Evolutionary conservation across 1,140 invertebrate genomes (phyloP).

Genomic region (Megalonaias nervosa): DNA sequence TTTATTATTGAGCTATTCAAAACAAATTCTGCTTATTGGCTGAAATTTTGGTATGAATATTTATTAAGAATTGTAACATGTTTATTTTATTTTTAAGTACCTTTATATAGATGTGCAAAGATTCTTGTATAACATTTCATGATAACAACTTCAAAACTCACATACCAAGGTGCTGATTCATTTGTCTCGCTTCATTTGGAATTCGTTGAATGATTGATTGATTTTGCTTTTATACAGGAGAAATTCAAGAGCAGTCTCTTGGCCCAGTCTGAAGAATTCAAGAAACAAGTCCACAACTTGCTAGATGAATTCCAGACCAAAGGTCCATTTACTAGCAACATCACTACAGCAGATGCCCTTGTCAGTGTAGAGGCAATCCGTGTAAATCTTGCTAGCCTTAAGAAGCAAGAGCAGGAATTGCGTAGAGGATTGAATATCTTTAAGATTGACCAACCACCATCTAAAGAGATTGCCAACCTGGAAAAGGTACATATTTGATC

Average conservation of each 20-base stretch:
- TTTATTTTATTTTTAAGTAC: too few relatives aligned
- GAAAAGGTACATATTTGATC: constrained; percentile 74
- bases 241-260: constrained; percentile 81
- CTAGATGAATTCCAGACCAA: constrained; percentile 78
- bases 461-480: constrained; percentile 79
- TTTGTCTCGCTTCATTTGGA: too few relatives aligned
- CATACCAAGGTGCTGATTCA: too few relatives aligned
- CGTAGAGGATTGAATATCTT: constrained; percentile 82
- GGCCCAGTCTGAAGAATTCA: constrained; percentile 78
- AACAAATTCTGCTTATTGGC: too few relatives aligned
- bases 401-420: constrained; percentile 78
- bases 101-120: too few relatives aligned
- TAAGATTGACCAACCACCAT: constrained; percentile 81
- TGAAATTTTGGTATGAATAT: too few relatives aligned
- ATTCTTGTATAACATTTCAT: too few relatives aligned
- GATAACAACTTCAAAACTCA: too few relatives aligned
- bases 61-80: too few relatives aligned
- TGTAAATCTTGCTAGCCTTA: constrained; percentile 76
- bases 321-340: constrained; percentile 74
- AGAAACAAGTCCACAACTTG: constrained; percentile 76
- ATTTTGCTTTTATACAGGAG: constrained; percentile 69
- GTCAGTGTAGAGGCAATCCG: constrained; percentile 76
- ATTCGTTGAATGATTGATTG: too few relatives aligned
- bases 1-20: too few relatives aligned
- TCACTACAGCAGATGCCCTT: constrained; percentile 75